Conservation (phyloP, 2,888 invertebrate genomes). For the Caenorhabditis sp. region DNA sequence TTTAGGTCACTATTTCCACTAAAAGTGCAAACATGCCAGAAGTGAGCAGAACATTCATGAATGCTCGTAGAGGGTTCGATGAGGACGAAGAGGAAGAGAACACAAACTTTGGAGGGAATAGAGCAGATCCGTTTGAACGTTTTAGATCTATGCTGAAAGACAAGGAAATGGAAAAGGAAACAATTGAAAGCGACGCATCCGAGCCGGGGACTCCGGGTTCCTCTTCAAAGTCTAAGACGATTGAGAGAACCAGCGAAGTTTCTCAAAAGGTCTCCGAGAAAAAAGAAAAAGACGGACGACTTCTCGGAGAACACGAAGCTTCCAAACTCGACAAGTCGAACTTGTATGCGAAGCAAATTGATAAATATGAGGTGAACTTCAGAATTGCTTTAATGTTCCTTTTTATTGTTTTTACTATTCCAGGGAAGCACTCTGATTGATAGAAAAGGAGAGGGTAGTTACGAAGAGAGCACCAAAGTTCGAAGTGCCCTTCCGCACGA, state of each 20-base stretch:
- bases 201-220: constrained; percentile 55
- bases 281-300: constrained; percentile 77
- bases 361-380: constrained; percentile 70
- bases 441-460: constrained; percentile 78
- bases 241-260: constrained; percentile 78
- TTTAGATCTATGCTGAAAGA: constrained; percentile 59
- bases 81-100: constrained; percentile 76
- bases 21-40: constrained; percentile 75
- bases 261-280: constrained; percentile 77
- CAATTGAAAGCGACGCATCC: constrained; percentile 36
- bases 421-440: constrained; percentile 75
- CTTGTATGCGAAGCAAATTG: constrained; percentile 76
- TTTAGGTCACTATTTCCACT: constrained; percentile 74
- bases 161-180: constrained; percentile 35
- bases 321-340: constrained; percentile 78
- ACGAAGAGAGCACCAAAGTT: constrained; percentile 76
- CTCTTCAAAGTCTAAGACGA: constrained; percentile 77
- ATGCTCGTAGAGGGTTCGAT: constrained; percentile 70
- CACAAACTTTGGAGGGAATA: constrained; percentile 66
- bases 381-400: background rate
- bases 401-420: too few species aligned
- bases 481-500: constrained; percentile 67
- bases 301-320: constrained; percentile 76
- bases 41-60: constrained; percentile 71
- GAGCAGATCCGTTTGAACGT: constrained; percentile 60